These are phyloP conservation scores for Chymomyza fuscimana DNA, from an alignment of 2,888 invertebrate genomes.

Conservation along the genomic window DNA sequence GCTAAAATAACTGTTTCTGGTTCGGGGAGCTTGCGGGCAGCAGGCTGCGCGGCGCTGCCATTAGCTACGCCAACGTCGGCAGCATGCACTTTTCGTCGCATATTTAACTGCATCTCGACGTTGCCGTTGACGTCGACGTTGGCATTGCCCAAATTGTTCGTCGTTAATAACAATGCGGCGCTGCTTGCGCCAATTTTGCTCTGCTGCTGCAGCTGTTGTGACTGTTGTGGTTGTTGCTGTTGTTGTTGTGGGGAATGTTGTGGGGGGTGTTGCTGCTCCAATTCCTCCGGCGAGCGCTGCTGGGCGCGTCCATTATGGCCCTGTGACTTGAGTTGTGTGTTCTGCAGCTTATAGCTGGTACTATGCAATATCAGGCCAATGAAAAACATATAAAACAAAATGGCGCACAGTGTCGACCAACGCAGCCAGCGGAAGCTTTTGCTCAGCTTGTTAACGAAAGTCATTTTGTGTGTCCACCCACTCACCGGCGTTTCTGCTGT, in stretches of 20 bases:
- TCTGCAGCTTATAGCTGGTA: slow-evolving; percentile 77
- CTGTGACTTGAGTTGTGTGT: slow-evolving; percentile 42
- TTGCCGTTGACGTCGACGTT: slow-evolving; percentile 17
- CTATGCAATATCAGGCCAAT: slow-evolving; percentile 81
- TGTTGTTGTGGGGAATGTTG: slow-evolving; percentile 27
- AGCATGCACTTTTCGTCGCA: slow-evolving; percentile 25
- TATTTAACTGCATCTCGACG: slow-evolving; percentile 43
- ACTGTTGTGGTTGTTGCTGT: slow-evolving; percentile 28
- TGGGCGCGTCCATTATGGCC: slow-evolving; percentile 39
- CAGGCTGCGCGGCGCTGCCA: slow-evolving; percentile 20
- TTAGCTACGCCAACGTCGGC: slow-evolving; percentile 20
- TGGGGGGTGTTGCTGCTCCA: slow-evolving; percentile 38
- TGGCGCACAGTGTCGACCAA: slow-evolving; percentile 82
- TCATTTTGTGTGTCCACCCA: slow-evolving; percentile 64
- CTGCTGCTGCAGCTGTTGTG: slow-evolving; percentile 29
- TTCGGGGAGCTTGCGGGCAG: slow-evolving; percentile 63
- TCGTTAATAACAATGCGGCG: slow-evolving; percentile 37
- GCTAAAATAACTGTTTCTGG: slow-evolving; percentile 81
- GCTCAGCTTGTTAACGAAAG: slow-evolving; percentile 76
- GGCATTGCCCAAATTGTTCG: slow-evolving; percentile 47
- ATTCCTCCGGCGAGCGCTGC: slow-evolving; percentile 40
- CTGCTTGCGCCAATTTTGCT: slow-evolving; percentile 8
- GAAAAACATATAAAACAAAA: slow-evolving; percentile 82
- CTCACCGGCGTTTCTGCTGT: slow-evolving; percentile 25
- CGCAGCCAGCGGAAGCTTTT: slow-evolving; percentile 78